Base-by-base conservation (phyloP, 1,140 invertebrate species). In the Trachymyrmex septentrionalis region DNA sequence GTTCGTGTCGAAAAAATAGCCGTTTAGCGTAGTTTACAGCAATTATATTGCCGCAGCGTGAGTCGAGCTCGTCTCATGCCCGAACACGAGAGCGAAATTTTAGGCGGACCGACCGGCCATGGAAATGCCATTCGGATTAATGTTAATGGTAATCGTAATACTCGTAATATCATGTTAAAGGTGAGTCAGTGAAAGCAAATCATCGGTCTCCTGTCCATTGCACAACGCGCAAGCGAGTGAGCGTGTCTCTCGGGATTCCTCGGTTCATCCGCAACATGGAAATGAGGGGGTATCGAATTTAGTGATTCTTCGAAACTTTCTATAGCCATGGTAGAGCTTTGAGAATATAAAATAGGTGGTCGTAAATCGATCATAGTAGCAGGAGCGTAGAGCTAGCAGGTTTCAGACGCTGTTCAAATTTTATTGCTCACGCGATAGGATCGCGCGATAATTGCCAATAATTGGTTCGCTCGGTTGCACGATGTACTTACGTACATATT, bases 161-260 rank as follows among this genome's bases (percentile, higher is more conserved):
- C 92, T 93, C 92, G 92, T 93, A 93, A 93, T 91, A 92, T 93
- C 92, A 90, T 89, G 92, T 80, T 91, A 93, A 93, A 93, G 92
- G 92, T 93, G 92, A 93, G 92, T 88, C 92, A 92, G 92, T 93
- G 92, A 93, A 93, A 93, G 92, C 91, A 92, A 93, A 91, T 93
- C 91, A 92, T 92, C 89, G 89, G 78, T 86, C 86, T 89, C 90
- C 67, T 86, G 69, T 90, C 75, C 57, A 30, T 92, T 92, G 88
- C 90, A 88, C 86, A 92, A 92, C 87, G 63, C 77, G 48, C 85
- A 69, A 86, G 53, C 76, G 63, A 63, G 48, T 66, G 53, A 87
- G 0, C 19, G 63, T 4, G 19, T 87, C 78, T 69, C 21, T 44
- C 61, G 12, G 44, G 53, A 59, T 0, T 72, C 12, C 24, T 48